Evolutionary conservation across 2,113 vertebrate genomes (phyloP).

Genomic region (Cyphomyrus discorhynchus): DNA sequence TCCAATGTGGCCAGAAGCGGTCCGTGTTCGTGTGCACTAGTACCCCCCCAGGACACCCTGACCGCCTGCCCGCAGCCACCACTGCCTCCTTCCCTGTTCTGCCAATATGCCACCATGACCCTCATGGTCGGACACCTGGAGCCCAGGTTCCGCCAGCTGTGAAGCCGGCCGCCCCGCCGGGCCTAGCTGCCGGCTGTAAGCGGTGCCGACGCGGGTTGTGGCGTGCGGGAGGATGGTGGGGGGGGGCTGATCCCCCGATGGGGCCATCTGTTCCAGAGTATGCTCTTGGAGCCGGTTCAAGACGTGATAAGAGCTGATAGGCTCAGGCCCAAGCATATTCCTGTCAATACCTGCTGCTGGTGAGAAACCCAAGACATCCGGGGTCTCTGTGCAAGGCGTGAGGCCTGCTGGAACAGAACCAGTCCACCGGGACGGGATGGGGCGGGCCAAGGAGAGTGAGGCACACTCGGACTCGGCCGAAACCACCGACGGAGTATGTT

Average conservation of each 20-base stretch:
- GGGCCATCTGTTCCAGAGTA: not conserved
- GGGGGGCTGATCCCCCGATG: not conserved
- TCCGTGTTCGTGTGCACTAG: not conserved
- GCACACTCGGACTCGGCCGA: not conserved
- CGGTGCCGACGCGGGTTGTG: not conserved
- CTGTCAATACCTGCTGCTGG: not conserved
- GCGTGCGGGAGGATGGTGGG: not conserved
- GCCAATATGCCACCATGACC: not conserved
- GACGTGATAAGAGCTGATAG: constrained; percentile 9
- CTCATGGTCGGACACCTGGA: not conserved
- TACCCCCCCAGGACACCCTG: not conserved
- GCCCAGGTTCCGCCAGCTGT: not conserved
- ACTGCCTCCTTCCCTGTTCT: not conserved
- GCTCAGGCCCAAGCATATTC: not conserved
- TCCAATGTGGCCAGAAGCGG: not conserved
- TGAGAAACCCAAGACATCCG: not conserved
- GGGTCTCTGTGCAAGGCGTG: not conserved
- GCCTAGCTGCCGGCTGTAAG: not conserved
- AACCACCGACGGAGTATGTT: not conserved
- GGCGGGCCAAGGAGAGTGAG: not conserved
- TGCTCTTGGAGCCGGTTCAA: not conserved
- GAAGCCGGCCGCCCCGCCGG: not conserved
- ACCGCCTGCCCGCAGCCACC: not conserved
- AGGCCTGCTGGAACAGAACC: not conserved
- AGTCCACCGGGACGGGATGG: not conserved